A percentile compares a stretch with the other conserved stretches of the same genome.
These are phyloP conservation scores for Lepas anatifera DNA, from an alignment of 2,888 invertebrate genomes.

Conservation along the genomic window DNA sequence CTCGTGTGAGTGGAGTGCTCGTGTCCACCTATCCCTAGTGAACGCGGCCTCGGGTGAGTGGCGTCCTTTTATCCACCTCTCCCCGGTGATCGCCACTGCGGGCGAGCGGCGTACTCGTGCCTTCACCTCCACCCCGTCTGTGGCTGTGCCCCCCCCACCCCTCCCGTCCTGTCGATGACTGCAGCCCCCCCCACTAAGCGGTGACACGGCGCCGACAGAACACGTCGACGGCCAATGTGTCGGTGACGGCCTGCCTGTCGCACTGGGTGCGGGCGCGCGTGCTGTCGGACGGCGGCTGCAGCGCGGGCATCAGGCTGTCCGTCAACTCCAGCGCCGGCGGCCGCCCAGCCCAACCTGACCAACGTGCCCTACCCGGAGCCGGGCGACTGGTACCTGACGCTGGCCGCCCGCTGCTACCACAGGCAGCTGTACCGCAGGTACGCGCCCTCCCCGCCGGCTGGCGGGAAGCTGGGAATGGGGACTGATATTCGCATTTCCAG, in stretches of 20 bases:
- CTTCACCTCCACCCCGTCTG: too few relatives aligned
- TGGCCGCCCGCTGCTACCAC: slow-evolving; percentile 51
- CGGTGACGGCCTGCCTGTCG: slow-evolving; percentile 4
- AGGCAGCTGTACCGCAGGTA: not conserved
- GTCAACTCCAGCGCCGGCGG: slow-evolving; percentile 28
- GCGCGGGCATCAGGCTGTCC: slow-evolving; percentile 27
- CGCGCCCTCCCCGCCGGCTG: not conserved
- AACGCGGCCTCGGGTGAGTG: too few relatives aligned
- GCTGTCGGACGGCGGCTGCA: slow-evolving; percentile 24
- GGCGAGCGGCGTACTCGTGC: too few relatives aligned
- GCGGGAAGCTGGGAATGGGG: too few relatives aligned
- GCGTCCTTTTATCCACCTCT: too few relatives aligned
- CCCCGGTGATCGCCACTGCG: too few relatives aligned
- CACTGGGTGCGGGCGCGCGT: not conserved
- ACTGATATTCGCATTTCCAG: too few relatives aligned
- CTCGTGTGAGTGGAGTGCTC: too few relatives aligned
- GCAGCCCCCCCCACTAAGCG: too few relatives aligned
- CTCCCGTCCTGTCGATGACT: too few relatives aligned
- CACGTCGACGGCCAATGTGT: not conserved
- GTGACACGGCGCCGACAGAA: slow-evolving; percentile 7
- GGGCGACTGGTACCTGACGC: slow-evolving; percentile 65
- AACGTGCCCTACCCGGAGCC: slow-evolving; percentile 71
- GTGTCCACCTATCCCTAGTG: too few relatives aligned
- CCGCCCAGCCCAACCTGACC: slow-evolving; percentile 47
- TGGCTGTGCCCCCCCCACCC: too few relatives aligned